Base-by-base conservation (phyloP, 1,140 invertebrate species). In the Trichonephila clavata region DNA sequence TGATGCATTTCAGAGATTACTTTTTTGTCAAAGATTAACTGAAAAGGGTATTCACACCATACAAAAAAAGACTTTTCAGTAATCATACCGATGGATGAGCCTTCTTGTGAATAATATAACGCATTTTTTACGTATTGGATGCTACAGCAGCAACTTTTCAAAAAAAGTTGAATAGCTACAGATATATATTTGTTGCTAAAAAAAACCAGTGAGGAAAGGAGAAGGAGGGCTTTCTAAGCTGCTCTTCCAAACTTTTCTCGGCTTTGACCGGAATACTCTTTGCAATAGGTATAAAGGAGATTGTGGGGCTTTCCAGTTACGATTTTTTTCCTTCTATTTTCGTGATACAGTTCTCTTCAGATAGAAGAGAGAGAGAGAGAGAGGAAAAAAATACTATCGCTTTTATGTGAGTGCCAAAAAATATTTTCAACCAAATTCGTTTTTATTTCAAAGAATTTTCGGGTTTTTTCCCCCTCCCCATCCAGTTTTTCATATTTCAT, bases 351-450 rank as follows among this genome's bases (percentile, higher is more conserved):
- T 77, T 77, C 27, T 39, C 27, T 32, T 18, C 65, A 39, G 6
- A 32, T 77, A 32, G 27, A 77, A 77, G 68, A 77, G 27, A 32
- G 68, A 61, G 60, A 61, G 32, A 39, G 32, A 32, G 32, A 32
- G n/a, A n/a, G n/a, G 32, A 3, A 39, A 77, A 77, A 77, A 18
- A 77, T 18, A 14, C 18, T 77, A 32, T 32, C 68, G 24, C 68
- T 77, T 77, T 77, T 77, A 27, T 77, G 68, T 18, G 68, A 32
- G 24, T 77, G 32, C 27, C 27, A 39, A 77, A 77, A 77, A 77
- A 39, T 77, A 77, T 39, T 77, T 39, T 39, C 0, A 16, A 20
- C 14, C 16, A 20, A 39, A 77, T 39, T 77, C 16, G 16, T 39
- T 77, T 77, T 71, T 71, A 71, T 71, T 27, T 24, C 7, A 71